Conservation (phyloP, 2,888 invertebrate genomes). For the Dexiosoma caninum region DNA sequence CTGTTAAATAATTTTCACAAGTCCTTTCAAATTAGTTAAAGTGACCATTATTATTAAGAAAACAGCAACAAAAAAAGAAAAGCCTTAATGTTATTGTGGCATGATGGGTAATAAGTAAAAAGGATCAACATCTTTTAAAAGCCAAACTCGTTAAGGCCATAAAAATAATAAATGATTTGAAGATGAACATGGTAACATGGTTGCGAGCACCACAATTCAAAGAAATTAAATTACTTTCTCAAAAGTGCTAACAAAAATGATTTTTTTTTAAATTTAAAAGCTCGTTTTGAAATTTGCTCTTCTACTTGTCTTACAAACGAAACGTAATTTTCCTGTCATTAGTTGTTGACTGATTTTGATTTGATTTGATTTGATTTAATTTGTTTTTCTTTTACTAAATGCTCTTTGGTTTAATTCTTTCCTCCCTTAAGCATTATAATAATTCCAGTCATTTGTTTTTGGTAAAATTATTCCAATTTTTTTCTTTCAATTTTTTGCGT, state of each 20-base stretch:
- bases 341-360: slow-evolving; percentile 72
- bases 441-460: background rate
- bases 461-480: slow-evolving; percentile 28
- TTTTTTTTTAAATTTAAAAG: background rate
- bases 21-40: slow-evolving; percentile 60
- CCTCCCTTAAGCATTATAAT: slow-evolving; percentile 32
- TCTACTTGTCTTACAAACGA: slow-evolving; percentile 20
- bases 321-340: slow-evolving; percentile 73
- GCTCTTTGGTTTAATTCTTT: background rate
- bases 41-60: slow-evolving; percentile 55
- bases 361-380: slow-evolving; percentile 71
- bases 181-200: slow-evolving; percentile 1
- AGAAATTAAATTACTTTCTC: no score
- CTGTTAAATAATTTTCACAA: slow-evolving; percentile 45
- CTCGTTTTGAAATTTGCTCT: background rate
- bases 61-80: no score
- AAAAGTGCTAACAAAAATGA: no score
- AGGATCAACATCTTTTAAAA: slow-evolving; percentile 56
- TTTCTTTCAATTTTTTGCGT: slow-evolving; percentile 31
- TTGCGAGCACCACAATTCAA: background rate
- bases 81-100: slow-evolving; percentile 54
- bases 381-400: slow-evolving; percentile 48
- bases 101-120: slow-evolving; percentile 56
- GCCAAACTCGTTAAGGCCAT: slow-evolving; percentile 21
- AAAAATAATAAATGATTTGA: slow-evolving; percentile 44